Conservation (phyloP, 1,140 invertebrate species). For the Tetragnatha versicolor region DNA sequence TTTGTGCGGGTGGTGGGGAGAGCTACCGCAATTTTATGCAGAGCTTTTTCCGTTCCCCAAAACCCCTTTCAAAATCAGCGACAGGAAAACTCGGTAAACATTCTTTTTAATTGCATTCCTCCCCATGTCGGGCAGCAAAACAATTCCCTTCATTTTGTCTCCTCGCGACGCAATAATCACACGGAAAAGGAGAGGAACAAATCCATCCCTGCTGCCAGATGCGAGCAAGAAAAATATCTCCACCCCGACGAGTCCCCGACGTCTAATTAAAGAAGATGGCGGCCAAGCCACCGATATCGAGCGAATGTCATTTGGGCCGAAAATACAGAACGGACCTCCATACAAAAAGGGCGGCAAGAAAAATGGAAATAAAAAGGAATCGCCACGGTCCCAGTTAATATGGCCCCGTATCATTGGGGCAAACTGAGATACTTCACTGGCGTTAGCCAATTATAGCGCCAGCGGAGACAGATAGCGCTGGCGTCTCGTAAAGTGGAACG, state of each 20-base stretch:
- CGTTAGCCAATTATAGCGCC: conserved; percentile 41
- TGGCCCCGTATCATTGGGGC: not conserved
- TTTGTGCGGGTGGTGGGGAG: too few relatives aligned
- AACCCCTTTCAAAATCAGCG: too few relatives aligned
- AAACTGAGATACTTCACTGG: conserved; percentile 30
- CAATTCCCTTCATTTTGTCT: too few relatives aligned
- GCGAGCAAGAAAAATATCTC: too few relatives aligned
- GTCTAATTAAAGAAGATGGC: conserved; percentile 42
- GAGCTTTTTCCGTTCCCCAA: too few relatives aligned
- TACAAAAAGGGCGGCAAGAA: not conserved
- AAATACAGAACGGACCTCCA: conserved; percentile 21
- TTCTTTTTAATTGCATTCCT: too few relatives aligned
- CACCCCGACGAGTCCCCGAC: conserved; percentile 24
- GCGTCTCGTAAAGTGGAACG: conserved; percentile 23
- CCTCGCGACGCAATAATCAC: too few relatives aligned
- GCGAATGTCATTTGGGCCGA: conserved; percentile 29
- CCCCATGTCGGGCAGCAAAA: too few relatives aligned
- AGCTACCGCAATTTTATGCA: too few relatives aligned
- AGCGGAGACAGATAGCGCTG: conserved; percentile 32
- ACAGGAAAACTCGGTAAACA: too few relatives aligned
- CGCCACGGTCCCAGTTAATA: conserved; percentile 6
- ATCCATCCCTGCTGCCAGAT: too few relatives aligned
- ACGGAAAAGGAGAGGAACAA: too few relatives aligned
- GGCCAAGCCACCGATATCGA: conserved; percentile 22
- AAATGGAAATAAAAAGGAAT: not conserved